Evolutionary conservation across 2,113 vertebrate genomes (phyloP).

Genomic region (Nerophis ophidion): DNA sequence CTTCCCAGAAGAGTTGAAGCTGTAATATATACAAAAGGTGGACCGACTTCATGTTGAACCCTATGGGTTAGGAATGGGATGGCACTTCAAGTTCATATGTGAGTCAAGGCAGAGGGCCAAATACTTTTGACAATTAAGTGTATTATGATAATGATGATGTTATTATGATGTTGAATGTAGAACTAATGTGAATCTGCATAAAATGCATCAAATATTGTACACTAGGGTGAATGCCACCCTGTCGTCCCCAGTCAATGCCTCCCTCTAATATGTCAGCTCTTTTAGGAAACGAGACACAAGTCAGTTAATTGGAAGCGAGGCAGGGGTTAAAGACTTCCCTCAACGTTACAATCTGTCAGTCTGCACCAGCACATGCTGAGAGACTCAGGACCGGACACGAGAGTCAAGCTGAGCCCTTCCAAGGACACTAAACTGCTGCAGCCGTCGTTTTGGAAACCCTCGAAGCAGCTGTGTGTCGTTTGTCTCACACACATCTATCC

Average conservation of each 20-base stretch:
- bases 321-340: constrained; percentile 63
- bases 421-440: constrained; percentile 39
- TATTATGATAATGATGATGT: no score
- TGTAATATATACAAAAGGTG: no score
- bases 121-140: no score
- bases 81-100: no score
- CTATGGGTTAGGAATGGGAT: no score
- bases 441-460: constrained; percentile 31
- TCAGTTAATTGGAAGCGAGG: constrained; percentile 50
- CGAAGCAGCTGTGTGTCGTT: constrained; percentile 72
- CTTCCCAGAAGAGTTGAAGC: no score
- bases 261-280: constrained; percentile 40
- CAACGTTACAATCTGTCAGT: constrained; percentile 63
- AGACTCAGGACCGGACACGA: constrained; percentile 28
- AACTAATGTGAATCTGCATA: no score
- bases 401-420: constrained; percentile 32
- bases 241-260: constrained; percentile 21
- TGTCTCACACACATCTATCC: constrained; percentile 48
- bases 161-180: no score
- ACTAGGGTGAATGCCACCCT: background rate
- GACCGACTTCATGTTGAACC: no score
- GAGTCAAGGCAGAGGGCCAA: no score
- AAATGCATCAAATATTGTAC: background rate
- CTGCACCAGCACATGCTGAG: constrained; percentile 40
- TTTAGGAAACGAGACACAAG: constrained; percentile 51